Evolutionary conservation across 1,140 invertebrate genomes (phyloP).

Genomic region (Drosophila ohnishii): DNA sequence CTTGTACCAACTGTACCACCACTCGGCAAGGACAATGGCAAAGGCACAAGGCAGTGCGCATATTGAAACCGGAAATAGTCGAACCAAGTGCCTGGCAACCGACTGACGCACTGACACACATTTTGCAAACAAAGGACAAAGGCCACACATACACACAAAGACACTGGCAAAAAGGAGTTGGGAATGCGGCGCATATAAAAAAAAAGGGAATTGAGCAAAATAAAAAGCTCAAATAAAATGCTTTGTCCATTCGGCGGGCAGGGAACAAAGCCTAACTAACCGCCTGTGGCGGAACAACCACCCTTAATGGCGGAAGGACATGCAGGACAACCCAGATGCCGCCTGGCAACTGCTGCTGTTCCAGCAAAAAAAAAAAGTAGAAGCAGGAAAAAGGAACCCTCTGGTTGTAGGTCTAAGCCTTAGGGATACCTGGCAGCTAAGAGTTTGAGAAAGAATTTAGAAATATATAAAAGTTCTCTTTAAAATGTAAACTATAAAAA

Average conservation of each 20-base stretch:
- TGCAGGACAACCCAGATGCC: slow-evolving; percentile 60
- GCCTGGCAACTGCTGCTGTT: slow-evolving; percentile 67
- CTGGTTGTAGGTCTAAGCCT: neutral
- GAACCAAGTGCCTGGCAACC: slow-evolving; percentile 77
- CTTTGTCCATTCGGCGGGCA: slow-evolving; percentile 64
- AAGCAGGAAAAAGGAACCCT: slow-evolving; percentile 2
- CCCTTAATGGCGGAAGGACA: slow-evolving; percentile 75
- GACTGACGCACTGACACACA: slow-evolving; percentile 81
- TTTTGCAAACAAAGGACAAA: slow-evolving; percentile 78
- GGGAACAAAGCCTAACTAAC: slow-evolving; percentile 69
- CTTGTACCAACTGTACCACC: slow-evolving; percentile 72
- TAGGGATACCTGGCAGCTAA: slow-evolving; percentile 9
- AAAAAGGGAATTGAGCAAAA: slow-evolving; percentile 65
- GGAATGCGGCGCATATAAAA: slow-evolving; percentile 29
- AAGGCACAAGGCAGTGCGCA: slow-evolving; percentile 60
- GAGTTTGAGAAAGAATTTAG: neutral
- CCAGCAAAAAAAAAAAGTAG: slow-evolving; percentile 9
- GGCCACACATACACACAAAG: slow-evolving; percentile 44
- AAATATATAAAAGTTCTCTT: neutral
- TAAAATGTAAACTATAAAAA: no score
- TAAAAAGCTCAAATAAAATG: slow-evolving; percentile 81
- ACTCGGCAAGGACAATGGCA: slow-evolving; percentile 37
- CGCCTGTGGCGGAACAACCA: slow-evolving; percentile 66
- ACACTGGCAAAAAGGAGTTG: slow-evolving; percentile 41
- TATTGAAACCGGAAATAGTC: slow-evolving; percentile 80